A percentile compares a stretch with the other conserved stretches of the same genome.
Conservation (phyloP, 2,888 invertebrate genomes). For the Gnatocerus cornutus region DNA sequence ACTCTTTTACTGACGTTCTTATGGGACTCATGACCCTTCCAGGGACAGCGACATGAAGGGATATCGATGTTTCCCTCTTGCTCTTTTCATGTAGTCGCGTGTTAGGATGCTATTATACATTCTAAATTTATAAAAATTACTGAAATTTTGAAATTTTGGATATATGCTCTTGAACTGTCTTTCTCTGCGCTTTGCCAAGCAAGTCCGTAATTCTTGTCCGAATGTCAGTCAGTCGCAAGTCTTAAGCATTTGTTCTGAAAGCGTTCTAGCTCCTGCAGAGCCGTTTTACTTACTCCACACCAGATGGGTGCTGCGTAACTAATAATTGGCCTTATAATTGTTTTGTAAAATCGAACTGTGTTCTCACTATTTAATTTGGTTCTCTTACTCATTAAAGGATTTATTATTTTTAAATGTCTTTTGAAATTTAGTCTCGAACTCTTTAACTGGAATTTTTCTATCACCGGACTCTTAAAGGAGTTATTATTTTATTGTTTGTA, state of each 20-base stretch:
- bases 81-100: no score
- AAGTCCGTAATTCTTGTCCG: background rate
- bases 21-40: no score
- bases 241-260: slow-evolving; percentile 20
- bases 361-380: background rate
- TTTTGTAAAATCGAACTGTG: slow-evolving; percentile 1
- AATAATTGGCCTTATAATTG: slow-evolving; percentile 20
- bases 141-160: no score
- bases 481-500: slow-evolving; percentile 12
- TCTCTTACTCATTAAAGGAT: no score
- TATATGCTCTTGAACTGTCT: background rate
- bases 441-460: background rate
- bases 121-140: no score
- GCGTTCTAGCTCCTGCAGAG: no score
- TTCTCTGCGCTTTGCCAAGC: background rate
- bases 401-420: background rate
- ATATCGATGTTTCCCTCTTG: no score
- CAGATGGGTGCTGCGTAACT: slow-evolving; percentile 21
- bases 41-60: no score
- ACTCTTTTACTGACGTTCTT: no score
- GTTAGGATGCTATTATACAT: no score
- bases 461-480: slow-evolving; percentile 1
- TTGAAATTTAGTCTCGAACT: slow-evolving; percentile 4
- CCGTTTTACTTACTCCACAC: no score
- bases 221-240: background rate